Base-by-base conservation (phyloP, 2,888 invertebrate species). In the Achlya flavicornis region DNA sequence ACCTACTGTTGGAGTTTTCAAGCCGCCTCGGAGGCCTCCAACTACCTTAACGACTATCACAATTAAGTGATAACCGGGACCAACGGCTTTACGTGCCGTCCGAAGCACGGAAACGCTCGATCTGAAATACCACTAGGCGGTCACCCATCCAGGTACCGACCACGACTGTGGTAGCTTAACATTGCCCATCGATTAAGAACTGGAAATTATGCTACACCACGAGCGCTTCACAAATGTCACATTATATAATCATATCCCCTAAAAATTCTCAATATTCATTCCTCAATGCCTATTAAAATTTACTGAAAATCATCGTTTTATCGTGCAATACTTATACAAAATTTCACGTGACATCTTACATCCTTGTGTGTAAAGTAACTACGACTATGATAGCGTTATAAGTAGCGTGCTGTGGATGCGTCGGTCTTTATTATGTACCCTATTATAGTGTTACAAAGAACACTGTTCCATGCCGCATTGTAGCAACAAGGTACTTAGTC, bases 401-500 rank as follows among this genome's bases (percentile, higher is more conserved):
- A 73, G 66, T 69, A 74, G 73, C 64, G 66, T 68, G 66, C 67
- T 69, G 62, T 46, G 16, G 58, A 63, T 61, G 16, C 53, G 11
- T 62, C 65, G 58, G 63, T 68, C 62, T 63, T 62, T 66, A 77
- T 83, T 79, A 67, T 82, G 63, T 63, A 80, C 83, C 78, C 72
- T 86, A 80, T 64, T 41, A 61, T 71, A 69, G 74, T 74, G 57
- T 53, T 61, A 74, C 78, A 87, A 76, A 85, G 81, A 75, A 75
- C 77, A 81, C 76, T 83, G 79, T 87, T 77, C 79, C 76, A 73
- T 79, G 79, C 72, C 73, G 72, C 70, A 76, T 75, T 82, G 80
- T 80, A 81, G 86, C 83, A 86, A 85, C 90, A 86, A 86, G 83
- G 87, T 87, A 89, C 86, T 85, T 78, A 82, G 83, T 90, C 91